These are phyloP conservation scores for Cyphomyrus discorhynchus DNA, from an alignment of 2,113 vertebrate genomes.

Conservation along the genomic window DNA sequence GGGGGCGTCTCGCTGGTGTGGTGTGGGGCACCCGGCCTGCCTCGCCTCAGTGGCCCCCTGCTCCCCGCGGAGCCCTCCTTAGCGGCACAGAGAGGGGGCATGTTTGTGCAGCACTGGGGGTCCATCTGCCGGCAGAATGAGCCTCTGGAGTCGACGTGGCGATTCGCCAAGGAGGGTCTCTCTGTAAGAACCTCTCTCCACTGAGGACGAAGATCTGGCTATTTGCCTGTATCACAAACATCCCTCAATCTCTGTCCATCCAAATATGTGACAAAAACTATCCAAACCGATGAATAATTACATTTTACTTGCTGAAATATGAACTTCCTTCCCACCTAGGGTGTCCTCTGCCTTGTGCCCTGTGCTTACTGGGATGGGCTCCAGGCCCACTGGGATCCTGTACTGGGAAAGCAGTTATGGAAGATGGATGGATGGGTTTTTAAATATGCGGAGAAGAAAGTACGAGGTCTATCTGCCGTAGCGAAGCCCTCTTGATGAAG, in stretches of 20 bases:
- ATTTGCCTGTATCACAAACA: background rate
- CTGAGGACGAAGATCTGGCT: background rate
- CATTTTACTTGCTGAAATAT: background rate
- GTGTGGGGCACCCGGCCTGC: constrained; percentile 49
- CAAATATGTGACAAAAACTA: background rate
- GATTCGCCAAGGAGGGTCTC: constrained; percentile 28
- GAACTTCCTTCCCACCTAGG: background rate
- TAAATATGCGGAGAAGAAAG: background rate
- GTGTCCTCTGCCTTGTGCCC: background rate
- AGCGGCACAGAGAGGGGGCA: constrained; percentile 34
- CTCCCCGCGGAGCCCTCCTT: constrained; percentile 45
- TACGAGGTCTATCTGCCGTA: background rate
- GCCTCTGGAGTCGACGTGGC: constrained; percentile 26
- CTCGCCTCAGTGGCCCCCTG: constrained; percentile 56
- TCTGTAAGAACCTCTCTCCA: background rate
- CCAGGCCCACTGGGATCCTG: background rate
- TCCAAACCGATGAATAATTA: background rate
- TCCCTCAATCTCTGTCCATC: background rate
- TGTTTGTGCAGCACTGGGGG: constrained; percentile 39
- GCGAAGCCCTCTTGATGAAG: background rate
- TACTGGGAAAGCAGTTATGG: background rate
- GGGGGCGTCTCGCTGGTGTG: background rate
- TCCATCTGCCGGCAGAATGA: constrained; percentile 53
- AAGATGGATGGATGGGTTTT: background rate
- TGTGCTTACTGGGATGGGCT: background rate